phyloP scores from a whole-genome alignment of 2,113 vertebrate species.

The Felis catus region DNA sequence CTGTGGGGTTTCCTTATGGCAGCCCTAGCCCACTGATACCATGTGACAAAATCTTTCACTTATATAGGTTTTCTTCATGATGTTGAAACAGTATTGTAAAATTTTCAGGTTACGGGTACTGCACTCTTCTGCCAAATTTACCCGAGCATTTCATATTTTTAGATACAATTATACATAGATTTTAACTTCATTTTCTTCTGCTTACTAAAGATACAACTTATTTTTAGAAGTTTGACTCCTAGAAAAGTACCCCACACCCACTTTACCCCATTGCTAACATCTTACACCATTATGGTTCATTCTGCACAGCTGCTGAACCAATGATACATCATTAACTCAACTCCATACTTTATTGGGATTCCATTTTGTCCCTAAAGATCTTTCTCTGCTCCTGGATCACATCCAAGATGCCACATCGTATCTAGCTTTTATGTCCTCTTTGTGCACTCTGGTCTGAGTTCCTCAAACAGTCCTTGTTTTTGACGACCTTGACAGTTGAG shows the following conservation, averaged over 20 bases:
- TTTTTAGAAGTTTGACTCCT: no score
- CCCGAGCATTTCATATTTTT: background rate
- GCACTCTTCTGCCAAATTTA: background rate
- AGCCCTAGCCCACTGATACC: no score
- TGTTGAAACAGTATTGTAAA: background rate
- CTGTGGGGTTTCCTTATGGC: no score
- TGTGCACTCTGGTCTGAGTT: background rate
- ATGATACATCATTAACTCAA: no score
- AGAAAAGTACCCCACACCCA: background rate
- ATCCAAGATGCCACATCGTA: background rate
- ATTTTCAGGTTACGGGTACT: background rate
- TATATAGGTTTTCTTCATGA: background rate
- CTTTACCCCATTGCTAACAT: background rate
- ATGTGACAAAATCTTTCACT: background rate
- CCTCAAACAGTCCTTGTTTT: background rate
- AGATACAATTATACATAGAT: background rate
- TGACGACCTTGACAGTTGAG: background rate
- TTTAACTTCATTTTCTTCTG: background rate
- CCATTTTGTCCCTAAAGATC: background rate
- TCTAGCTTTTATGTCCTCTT: background rate
- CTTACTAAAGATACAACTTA: background rate
- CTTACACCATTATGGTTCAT: background rate
- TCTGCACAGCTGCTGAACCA: background rate
- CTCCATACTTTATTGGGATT: no score
- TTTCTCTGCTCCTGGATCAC: background rate